phyloP scores from a whole-genome alignment of 2,113 vertebrate genomes.

The Lepus americanus region DNA sequence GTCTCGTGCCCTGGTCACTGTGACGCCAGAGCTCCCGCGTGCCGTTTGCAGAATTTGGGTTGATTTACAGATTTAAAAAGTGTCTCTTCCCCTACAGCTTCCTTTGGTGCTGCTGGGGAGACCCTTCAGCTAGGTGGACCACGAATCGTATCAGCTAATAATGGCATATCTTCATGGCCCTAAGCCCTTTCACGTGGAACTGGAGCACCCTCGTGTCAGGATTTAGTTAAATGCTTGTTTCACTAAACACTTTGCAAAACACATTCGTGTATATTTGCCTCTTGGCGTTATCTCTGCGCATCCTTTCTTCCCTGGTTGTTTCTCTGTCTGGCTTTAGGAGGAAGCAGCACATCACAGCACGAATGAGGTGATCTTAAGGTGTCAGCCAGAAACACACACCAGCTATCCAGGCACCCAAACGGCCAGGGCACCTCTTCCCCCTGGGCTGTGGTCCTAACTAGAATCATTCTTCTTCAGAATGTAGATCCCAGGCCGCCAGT shows the following conservation, averaged over 20 bases:
- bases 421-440: not conserved
- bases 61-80: not conserved
- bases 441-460: not conserved
- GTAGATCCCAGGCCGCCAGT: not conserved
- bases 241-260: not conserved
- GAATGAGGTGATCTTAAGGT: not conserved
- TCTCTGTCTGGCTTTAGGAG: not conserved
- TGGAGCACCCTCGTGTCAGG: not conserved
- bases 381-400: not conserved
- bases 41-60: conserved; percentile 12
- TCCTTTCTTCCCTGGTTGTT: not conserved
- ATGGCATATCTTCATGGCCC: not conserved
- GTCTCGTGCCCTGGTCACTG: not conserved
- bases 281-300: not conserved
- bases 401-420: not conserved
- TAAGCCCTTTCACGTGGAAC: not conserved
- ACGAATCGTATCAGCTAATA: not conserved
- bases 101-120: not conserved
- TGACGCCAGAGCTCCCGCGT: not conserved
- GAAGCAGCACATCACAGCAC: conserved; percentile 7
- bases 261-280: not conserved
- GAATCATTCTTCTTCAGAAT: not conserved
- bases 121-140: not conserved
- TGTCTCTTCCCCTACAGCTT: not conserved
- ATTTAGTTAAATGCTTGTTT: not conserved